Evolutionary conservation across 2,888 invertebrate species (phyloP).

Genomic region (Parochlus steinenii): DNA sequence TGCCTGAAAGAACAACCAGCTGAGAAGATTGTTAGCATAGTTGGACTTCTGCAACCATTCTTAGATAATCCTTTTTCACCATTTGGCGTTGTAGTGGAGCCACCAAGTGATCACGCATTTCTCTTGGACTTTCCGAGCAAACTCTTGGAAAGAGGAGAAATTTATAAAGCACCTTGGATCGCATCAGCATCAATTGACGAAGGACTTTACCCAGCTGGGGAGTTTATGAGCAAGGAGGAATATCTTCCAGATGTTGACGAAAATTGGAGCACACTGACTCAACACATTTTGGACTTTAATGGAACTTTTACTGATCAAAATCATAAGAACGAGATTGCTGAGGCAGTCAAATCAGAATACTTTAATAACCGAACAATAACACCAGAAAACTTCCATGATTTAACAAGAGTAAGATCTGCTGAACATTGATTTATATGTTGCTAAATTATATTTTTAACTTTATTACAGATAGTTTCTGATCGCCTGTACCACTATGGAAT

Average conservation of each 20-base stretch:
- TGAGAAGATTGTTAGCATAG: slow-evolving; percentile 38
- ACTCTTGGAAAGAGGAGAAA: slow-evolving; percentile 39
- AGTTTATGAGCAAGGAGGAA: slow-evolving; percentile 28
- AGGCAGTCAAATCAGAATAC: slow-evolving; percentile 38
- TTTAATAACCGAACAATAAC: slow-evolving; percentile 35
- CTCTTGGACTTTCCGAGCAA: slow-evolving; percentile 46
- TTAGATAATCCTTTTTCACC: slow-evolving; percentile 53
- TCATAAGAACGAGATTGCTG: slow-evolving; percentile 29
- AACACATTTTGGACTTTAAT: slow-evolving; percentile 43
- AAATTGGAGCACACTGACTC: slow-evolving; percentile 41
- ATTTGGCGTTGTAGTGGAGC: slow-evolving; percentile 55
- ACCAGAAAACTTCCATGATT: slow-evolving; percentile 27
- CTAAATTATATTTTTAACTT: slow-evolving; percentile 7
- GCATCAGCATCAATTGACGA: slow-evolving; percentile 51
- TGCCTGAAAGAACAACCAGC: slow-evolving; percentile 47
- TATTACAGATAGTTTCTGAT: slow-evolving; percentile 42
- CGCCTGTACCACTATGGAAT: slow-evolving; percentile 43
- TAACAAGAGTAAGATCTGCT: neutral
- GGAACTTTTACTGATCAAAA: slow-evolving; percentile 35
- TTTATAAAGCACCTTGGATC: slow-evolving; percentile 52
- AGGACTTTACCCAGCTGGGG: slow-evolving; percentile 49
- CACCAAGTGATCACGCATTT: slow-evolving; percentile 37
- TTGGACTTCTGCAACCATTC: slow-evolving; percentile 27
- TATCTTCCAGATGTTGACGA: slow-evolving; percentile 35
- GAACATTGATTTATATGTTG: neutral